A percentile compares a stretch with the other conserved stretches of the same genome.
Evolutionary conservation across 2,797 vertebrate species (phyloP).

Genomic region (Myripristis jacobus): DNA sequence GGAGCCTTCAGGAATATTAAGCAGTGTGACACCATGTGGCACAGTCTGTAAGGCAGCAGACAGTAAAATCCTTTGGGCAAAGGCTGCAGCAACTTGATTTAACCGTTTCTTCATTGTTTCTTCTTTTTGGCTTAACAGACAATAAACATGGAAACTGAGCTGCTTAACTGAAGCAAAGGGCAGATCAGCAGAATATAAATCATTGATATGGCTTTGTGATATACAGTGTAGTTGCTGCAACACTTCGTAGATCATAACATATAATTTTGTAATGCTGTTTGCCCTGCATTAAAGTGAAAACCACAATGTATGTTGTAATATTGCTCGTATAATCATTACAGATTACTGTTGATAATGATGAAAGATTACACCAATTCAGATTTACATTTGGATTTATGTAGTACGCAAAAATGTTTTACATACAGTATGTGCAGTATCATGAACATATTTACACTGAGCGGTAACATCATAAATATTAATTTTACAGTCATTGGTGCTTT

Average conservation of each 20-base stretch:
- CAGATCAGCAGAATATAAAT: neutral
- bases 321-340: too few relatives aligned
- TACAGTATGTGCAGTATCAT: neutral
- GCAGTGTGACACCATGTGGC: neutral
- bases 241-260: too few relatives aligned
- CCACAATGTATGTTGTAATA: too few relatives aligned
- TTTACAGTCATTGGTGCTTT: neutral
- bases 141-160: neutral
- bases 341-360: too few relatives aligned
- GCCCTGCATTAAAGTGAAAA: too few relatives aligned
- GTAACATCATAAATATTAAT: too few relatives aligned
- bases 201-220: too few relatives aligned
- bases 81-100: neutral
- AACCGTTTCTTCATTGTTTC: too few relatives aligned
- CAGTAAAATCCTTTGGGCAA: neutral
- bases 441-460: neutral
- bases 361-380: too few relatives aligned
- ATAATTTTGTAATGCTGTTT: too few relatives aligned
- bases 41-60: slow-evolving; percentile 4
- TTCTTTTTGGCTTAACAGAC: neutral
- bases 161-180: neutral
- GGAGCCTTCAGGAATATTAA: slow-evolving; percentile 19
- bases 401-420: too few relatives aligned
- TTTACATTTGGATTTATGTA: slow-evolving; percentile 2
- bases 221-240: neutral